A percentile compares a stretch with the other conserved stretches of the same genome.
Conservation (phyloP, 1,140 invertebrate species). For the Aradophagus sp. region DNA sequence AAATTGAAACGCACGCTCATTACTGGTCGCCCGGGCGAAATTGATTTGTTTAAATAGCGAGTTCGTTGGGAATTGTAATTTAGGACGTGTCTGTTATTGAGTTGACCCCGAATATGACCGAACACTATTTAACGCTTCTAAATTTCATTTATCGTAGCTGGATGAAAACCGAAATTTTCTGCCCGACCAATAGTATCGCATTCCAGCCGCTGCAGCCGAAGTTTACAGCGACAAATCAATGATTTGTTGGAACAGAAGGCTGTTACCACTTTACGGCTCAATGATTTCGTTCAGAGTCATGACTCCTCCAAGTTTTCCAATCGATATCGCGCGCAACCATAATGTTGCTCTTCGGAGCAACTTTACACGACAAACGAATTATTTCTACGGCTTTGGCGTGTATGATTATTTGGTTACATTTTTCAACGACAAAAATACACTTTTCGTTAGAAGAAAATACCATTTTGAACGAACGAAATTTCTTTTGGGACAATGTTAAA, state of each 20-base stretch:
- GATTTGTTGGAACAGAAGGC: constrained; percentile 42
- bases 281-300: constrained; percentile 36
- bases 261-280: constrained; percentile 32
- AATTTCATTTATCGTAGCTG: constrained; percentile 30
- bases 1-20: too few relatives aligned
- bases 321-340: constrained; percentile 28
- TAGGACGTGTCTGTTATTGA: constrained; percentile 17
- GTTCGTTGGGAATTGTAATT: constrained; percentile 23
- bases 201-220: constrained; percentile 34
- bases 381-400: too few relatives aligned
- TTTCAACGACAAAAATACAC: too few relatives aligned
- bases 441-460: too few relatives aligned
- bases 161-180: constrained; percentile 25
- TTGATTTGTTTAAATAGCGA: too few relatives aligned
- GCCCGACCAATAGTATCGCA: constrained; percentile 18
- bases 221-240: constrained; percentile 49
- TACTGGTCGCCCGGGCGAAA: too few relatives aligned
- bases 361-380: too few relatives aligned
- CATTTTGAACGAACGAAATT: too few relatives aligned
- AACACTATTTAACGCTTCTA: constrained; percentile 24
- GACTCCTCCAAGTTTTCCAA: constrained; percentile 37
- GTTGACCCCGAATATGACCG: constrained; percentile 14
- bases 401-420: too few relatives aligned
- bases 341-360: too few relatives aligned
- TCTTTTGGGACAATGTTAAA: too few relatives aligned